Evolutionary conservation across 1,140 invertebrate genomes (phyloP), one percentile per base, ranked within the genome.

Genomic region (Vanessa atalanta): DNA sequence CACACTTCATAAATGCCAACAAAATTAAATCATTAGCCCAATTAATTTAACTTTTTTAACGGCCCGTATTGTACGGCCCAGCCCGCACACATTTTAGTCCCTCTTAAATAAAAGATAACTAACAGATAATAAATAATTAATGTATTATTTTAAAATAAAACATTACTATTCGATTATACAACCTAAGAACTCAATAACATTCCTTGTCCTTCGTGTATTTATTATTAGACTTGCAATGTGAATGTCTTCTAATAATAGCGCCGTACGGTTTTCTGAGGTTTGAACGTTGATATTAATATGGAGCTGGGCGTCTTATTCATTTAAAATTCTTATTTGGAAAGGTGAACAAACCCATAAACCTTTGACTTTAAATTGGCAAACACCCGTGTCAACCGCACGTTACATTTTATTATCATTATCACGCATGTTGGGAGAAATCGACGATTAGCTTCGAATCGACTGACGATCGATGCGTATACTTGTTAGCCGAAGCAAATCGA

Each of bases 391-490:
- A 65, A 37, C 50, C 0, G 67, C 69, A 75, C 55, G 64, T 53
- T 68, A 64, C 70, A 67, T 76, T 76, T 76, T 71, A 75, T 61
- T 78, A 60, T 65, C 69, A 67, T 68, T 75, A 79, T 80, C 77
- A 86, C 78, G 80, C 80, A 80, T 70, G 70, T 61, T 61, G 70
- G 37, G 83, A 80, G 83, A 86, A 86, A 86, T 80, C 80, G 70
- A 53, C 67, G 66, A 81, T 82, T 79, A 78, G 70, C 63, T 61
- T 77, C 75, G 76, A 79, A 77, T 82, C 67, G 77, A 67, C 70
- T 70, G 71, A 79, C 73, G 75, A 82, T 74, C 73, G 72, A 80
- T 85, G 73, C 77, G 70, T 74, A 67, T 53, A 75, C 69, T 65
- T 75, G 80, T 77, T 75, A 78, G 73, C 73, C 82, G 81, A 75